phyloP scores from a whole-genome alignment of 1,140 invertebrate species.

The Euura saliciscinereae region DNA sequence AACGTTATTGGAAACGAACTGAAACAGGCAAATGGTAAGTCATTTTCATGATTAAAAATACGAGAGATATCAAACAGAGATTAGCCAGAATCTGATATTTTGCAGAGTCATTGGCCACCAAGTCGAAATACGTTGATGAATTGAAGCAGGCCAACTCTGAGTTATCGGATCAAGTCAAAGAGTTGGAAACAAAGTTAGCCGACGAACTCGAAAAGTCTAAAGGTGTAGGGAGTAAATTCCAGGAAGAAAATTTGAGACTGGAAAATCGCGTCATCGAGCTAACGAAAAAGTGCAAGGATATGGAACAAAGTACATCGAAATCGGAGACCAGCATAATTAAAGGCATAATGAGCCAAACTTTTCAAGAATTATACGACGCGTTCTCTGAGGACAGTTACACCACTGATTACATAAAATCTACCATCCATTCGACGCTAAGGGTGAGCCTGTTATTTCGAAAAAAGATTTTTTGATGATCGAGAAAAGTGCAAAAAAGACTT shows the following conservation, averaged over 20 bases:
- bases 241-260: conserved; percentile 30
- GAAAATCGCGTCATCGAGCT: conserved; percentile 15
- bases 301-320: background rate
- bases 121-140: background rate
- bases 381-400: conserved; percentile 42
- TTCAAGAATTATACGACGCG: conserved; percentile 38
- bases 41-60: background rate
- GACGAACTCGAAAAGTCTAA: conserved; percentile 25
- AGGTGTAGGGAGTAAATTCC: conserved; percentile 20
- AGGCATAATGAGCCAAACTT: conserved; percentile 45
- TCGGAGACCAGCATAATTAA: conserved; percentile 30
- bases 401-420: conserved; percentile 40
- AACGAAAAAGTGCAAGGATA: background rate
- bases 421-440: conserved; percentile 41
- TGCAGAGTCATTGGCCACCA: background rate
- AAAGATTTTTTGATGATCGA: background rate
- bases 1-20: conserved; percentile 31
- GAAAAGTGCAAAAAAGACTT: background rate
- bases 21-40: conserved; percentile 32
- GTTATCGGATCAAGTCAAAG: conserved; percentile 27
- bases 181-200: conserved; percentile 28
- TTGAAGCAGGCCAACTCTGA: conserved; percentile 18
- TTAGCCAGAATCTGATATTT: background rate
- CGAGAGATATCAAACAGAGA: background rate
- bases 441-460: conserved; percentile 26